Conservation (phyloP, 2,113 vertebrate genomes). For the Pan troglodytes region DNA sequence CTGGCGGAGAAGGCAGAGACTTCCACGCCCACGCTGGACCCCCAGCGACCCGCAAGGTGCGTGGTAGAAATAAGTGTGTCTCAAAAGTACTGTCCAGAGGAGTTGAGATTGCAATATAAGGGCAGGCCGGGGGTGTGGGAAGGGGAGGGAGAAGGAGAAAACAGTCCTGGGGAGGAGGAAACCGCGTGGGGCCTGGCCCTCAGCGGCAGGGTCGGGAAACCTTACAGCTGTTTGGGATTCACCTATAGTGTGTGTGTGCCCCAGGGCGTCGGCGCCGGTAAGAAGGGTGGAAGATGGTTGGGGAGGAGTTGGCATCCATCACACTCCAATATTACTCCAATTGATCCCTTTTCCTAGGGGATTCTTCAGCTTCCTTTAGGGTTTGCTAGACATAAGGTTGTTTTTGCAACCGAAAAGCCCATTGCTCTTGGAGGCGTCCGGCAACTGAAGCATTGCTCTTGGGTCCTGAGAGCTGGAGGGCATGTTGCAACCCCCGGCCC, state of each 20-base stretch:
- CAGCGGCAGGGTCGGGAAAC: fast-evolving
- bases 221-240: neutral
- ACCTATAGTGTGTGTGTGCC: no score
- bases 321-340: fast-evolving
- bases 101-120: neutral
- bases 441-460: neutral
- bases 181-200: fast-evolving
- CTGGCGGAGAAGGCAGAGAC: neutral
- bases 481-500: fast-evolving
- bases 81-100: fast-evolving
- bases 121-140: no score
- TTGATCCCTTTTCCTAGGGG: neutral
- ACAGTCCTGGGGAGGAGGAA: fast-evolving
- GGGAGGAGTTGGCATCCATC: neutral
- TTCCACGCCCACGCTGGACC: fast-evolving
- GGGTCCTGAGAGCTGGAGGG: fast-evolving
- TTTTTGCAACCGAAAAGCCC: neutral
- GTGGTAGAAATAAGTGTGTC: fast-evolving
- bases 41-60: fast-evolving
- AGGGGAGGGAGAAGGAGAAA: no score
- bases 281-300: neutral
- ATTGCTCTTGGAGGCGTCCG: neutral
- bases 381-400: neutral
- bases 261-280: fast-evolving
- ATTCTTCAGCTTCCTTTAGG: no score